Percentiles rank a stretch among this genome's conserved stretches.
These are phyloP conservation scores for Drosophila affinis DNA, from an alignment of 2,888 invertebrate species.

Conservation along the genomic window DNA sequence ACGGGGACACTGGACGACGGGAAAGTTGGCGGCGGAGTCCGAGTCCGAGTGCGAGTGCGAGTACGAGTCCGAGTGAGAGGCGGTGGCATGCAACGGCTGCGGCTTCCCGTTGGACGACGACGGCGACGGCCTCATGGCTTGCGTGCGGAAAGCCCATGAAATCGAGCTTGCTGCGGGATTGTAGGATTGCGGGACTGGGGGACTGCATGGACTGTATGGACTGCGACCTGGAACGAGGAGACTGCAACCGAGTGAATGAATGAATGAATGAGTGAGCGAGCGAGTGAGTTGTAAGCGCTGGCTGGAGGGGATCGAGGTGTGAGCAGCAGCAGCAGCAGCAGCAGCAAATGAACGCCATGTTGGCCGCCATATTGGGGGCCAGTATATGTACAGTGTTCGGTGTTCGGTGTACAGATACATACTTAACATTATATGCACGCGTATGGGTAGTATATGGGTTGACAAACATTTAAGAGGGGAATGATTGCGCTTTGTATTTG, in stretches of 20 bases:
- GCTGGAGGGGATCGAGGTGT: slow-evolving; percentile 35
- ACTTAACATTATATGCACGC: slow-evolving; percentile 18
- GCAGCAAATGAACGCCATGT: slow-evolving; percentile 76
- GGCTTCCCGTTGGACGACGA: slow-evolving; percentile 61
- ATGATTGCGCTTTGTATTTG: slow-evolving; percentile 65
- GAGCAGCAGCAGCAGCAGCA: slow-evolving; percentile 10
- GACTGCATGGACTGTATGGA: not conserved
- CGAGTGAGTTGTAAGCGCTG: slow-evolving; percentile 44
- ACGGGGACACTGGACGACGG: slow-evolving; percentile 47
- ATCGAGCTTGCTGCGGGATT: slow-evolving; percentile 51
- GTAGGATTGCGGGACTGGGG: slow-evolving; percentile 14
- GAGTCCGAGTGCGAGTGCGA: slow-evolving; percentile 15
- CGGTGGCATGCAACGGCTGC: slow-evolving; percentile 56
- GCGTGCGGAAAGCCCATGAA: slow-evolving; percentile 75
- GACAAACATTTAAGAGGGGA: slow-evolving; percentile 70
- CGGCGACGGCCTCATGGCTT: slow-evolving; percentile 34
- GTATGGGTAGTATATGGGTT: slow-evolving; percentile 47
- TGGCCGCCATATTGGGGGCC: slow-evolving; percentile 79
- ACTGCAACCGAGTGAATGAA: slow-evolving; percentile 59
- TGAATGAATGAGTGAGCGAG: slow-evolving; percentile 30
- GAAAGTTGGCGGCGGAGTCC: slow-evolving; percentile 35
- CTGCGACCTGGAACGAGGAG: slow-evolving; percentile 11
- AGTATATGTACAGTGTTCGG: slow-evolving; percentile 29
- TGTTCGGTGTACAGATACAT: slow-evolving; percentile 34
- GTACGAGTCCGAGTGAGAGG: slow-evolving; percentile 1